A percentile compares a stretch with the other conserved stretches of the same genome.
phyloP scores from a whole-genome alignment of 2,888 invertebrate genomes.

The Ischnura elegans region DNA sequence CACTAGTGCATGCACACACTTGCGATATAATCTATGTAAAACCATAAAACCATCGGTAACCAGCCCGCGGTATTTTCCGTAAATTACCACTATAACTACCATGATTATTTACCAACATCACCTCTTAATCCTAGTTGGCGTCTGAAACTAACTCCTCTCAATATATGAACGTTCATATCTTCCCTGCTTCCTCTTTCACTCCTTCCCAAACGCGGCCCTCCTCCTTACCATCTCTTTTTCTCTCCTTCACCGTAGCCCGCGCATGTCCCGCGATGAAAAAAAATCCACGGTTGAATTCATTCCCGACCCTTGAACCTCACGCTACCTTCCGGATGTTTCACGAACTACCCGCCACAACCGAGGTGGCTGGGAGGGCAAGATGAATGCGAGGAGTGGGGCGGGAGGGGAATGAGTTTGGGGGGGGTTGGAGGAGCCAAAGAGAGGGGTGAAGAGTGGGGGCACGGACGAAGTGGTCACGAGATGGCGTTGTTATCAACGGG shows the following conservation, averaged over 20 bases:
- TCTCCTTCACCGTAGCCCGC: not conserved
- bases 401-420: too few species aligned
- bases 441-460: not conserved
- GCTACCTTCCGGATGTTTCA: conserved; percentile 56
- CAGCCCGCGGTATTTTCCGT: too few species aligned
- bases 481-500: not conserved
- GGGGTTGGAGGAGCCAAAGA: not conserved
- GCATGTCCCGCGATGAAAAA: conserved; percentile 6
- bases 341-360: conserved; percentile 61
- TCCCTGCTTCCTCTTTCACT: not conserved
- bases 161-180: not conserved
- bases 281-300: not conserved
- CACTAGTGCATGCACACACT: too few species aligned
- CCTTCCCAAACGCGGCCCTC: not conserved
- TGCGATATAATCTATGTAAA: too few species aligned
- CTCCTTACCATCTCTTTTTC: not conserved
- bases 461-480: not conserved
- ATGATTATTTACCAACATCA: too few species aligned
- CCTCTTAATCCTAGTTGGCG: not conserved
- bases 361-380: conserved; percentile 44
- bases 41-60: too few species aligned
- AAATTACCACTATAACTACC: too few species aligned
- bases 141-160: not conserved
- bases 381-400: conserved; percentile 3
- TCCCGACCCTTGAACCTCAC: conserved; percentile 27